Percentiles rank a stretch among this genome's conserved stretches.
These are phyloP conservation scores for Chelonia mydas DNA, from an alignment of 2,797 vertebrate species.

Conservation along the genomic window DNA sequence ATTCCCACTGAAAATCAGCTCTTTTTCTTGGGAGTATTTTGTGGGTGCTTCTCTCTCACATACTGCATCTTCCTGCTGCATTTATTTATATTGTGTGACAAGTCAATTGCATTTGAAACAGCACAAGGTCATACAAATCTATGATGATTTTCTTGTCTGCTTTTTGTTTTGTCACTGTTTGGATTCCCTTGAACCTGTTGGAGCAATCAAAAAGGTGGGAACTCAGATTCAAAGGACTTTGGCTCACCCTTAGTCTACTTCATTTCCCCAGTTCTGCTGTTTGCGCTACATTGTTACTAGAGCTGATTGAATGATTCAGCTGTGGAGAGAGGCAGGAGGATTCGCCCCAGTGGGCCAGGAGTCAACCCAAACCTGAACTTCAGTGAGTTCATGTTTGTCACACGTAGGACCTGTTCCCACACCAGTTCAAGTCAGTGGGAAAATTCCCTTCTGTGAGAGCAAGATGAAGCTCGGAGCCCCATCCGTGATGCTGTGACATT, in stretches of 20 bases:
- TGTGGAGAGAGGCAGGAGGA: background rate
- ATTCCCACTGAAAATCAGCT: background rate
- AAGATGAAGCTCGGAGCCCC: background rate
- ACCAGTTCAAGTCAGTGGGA: background rate
- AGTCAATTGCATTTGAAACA: background rate
- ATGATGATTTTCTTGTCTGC: background rate
- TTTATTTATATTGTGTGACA: background rate
- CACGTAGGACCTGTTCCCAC: background rate
- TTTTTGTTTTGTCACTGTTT: constrained; percentile 6
- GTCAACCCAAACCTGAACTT: background rate
- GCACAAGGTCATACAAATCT: background rate
- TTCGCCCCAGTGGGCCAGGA: fast-evolving
- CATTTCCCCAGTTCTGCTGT: fast-evolving
- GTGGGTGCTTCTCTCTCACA: background rate
- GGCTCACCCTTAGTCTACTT: background rate
- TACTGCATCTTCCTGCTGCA: background rate
- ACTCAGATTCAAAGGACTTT: background rate
- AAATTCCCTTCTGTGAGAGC: background rate
- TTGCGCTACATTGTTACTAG: background rate
- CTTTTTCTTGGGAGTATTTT: background rate
- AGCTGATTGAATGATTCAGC: background rate
- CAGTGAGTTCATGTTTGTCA: background rate
- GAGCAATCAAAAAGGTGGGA: background rate
- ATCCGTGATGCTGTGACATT: background rate
- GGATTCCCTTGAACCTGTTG: background rate